These are phyloP conservation scores for Calidris pugnax DNA, from an alignment of 2,113 vertebrate genomes.

Conservation along the genomic window DNA sequence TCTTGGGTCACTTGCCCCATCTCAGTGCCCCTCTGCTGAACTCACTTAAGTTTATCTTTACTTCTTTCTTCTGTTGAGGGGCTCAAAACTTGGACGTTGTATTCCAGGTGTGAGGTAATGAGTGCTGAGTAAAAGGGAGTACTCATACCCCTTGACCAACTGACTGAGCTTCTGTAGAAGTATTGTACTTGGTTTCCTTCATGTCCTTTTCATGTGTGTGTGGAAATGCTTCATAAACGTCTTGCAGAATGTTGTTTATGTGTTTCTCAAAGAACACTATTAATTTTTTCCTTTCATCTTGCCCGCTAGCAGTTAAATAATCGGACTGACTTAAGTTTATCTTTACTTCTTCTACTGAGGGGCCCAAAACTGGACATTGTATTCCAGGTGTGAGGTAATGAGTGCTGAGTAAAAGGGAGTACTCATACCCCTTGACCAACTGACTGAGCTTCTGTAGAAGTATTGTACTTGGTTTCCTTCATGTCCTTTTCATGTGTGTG, in stretches of 20 bases:
- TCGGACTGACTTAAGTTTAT: neutral
- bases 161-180: neutral
- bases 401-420: neutral
- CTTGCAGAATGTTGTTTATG: neutral
- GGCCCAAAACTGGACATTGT: neutral
- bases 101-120: neutral
- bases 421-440: neutral
- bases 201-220: neutral
- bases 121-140: neutral
- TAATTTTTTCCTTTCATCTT: neutral
- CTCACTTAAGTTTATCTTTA: neutral
- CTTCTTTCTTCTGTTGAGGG: neutral
- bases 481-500: neutral
- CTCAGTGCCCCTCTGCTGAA: rapidly evolving
- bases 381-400: neutral
- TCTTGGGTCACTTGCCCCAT: neutral
- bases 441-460: neutral
- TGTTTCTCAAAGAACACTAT: neutral
- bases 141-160: neutral
- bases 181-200: neutral
- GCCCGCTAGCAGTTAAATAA: neutral
- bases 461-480: neutral
- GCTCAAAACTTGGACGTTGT: neutral
- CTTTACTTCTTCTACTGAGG: neutral
- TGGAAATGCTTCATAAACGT: neutral